Conservation (phyloP, 1,140 invertebrate species). For the Heliconius melpomene region DNA sequence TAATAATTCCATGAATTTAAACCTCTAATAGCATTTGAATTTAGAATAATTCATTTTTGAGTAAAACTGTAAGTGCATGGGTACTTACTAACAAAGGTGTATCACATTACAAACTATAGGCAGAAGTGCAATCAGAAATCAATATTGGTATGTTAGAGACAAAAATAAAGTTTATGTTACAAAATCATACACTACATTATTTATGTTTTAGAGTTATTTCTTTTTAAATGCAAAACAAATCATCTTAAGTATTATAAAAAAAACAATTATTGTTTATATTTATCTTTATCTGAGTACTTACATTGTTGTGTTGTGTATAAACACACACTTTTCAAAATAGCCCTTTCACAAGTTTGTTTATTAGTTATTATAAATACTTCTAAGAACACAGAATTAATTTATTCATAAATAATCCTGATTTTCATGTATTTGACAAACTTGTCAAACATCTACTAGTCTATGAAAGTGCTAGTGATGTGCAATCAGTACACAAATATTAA, state of each 20-base stretch:
- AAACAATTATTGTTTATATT: neutral
- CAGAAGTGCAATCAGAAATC: neutral
- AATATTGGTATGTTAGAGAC: neutral
- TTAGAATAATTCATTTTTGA: neutral
- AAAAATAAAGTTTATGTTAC: too few species aligned
- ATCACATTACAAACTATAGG: neutral
- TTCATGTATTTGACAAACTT: conserved; percentile 1
- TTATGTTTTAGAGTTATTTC: too few species aligned
- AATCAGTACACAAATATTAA: conserved; percentile 4
- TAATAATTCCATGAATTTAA: neutral
- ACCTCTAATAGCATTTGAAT: neutral
- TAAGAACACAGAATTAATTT: neutral
- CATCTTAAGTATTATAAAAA: neutral
- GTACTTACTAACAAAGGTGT: neutral
- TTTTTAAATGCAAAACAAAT: neutral
- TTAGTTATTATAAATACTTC: neutral
- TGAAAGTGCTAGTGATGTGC: conserved; percentile 2
- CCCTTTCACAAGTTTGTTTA: neutral
- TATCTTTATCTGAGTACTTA: neutral
- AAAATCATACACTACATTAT: neutral
- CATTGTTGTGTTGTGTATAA: neutral
- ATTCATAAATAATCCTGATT: neutral
- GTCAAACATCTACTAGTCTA: conserved; percentile 6
- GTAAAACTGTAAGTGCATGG: neutral
- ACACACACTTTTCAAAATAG: neutral